Percentiles rank a stretch among this genome's conserved stretches.
These are phyloP conservation scores for Ichneumoninae sp. DNA, from an alignment of 2,888 invertebrate species.

Conservation along the genomic window DNA sequence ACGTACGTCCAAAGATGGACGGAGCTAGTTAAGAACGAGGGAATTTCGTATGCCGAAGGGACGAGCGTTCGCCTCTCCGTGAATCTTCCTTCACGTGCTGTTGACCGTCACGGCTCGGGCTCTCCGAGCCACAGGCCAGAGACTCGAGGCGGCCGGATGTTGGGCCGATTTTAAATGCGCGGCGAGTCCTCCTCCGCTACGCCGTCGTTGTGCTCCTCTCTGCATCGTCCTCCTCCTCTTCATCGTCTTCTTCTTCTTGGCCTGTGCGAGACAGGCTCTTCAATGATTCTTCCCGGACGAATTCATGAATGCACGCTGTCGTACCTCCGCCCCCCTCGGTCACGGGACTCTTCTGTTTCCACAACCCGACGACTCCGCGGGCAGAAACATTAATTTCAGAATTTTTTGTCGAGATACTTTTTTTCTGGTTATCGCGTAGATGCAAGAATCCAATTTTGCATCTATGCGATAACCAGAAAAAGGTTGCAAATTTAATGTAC, in stretches of 20 bases:
- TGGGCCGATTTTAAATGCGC: slow-evolving; percentile 75
- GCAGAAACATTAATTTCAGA: slow-evolving; percentile 1
- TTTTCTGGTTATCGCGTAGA: not conserved
- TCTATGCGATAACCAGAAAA: too few relatives aligned
- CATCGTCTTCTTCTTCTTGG: slow-evolving; percentile 25
- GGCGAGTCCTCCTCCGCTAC: slow-evolving; percentile 69
- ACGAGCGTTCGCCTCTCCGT: slow-evolving; percentile 42
- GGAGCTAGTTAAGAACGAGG: slow-evolving; percentile 54
- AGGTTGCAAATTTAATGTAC: too few relatives aligned
- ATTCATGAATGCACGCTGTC: slow-evolving; percentile 45
- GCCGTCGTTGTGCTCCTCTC: slow-evolving; percentile 11
- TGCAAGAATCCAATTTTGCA: too few relatives aligned
- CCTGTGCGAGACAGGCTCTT: slow-evolving; percentile 32
- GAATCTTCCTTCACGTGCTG: slow-evolving; percentile 54
- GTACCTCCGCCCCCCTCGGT: not conserved
- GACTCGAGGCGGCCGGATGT: slow-evolving; percentile 72
- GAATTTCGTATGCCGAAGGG: slow-evolving; percentile 78
- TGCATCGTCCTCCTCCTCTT: slow-evolving; percentile 21
- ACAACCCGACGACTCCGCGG: not conserved
- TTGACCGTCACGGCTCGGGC: slow-evolving; percentile 11
- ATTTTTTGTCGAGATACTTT: not conserved
- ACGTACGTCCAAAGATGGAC: slow-evolving; percentile 67
- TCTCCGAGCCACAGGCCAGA: slow-evolving; percentile 15
- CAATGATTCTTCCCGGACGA: slow-evolving; percentile 55
- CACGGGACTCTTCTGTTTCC: not conserved